phyloP scores from a whole-genome alignment of 2,113 vertebrate species.

The Microtus montanus region DNA sequence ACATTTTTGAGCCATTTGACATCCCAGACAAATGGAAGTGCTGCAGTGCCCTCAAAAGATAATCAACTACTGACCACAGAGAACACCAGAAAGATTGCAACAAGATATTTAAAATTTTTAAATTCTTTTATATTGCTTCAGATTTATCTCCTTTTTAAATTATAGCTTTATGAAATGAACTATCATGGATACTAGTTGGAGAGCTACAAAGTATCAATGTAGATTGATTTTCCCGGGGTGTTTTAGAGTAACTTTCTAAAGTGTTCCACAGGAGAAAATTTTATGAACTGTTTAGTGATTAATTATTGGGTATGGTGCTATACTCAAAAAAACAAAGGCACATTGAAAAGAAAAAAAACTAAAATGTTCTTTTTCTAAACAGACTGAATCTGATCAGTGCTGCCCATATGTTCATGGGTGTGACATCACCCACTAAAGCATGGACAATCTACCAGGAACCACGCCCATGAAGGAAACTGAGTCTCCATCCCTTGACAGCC shows the following conservation, averaged over 20 bases:
- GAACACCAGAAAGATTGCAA: neutral
- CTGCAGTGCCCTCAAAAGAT: neutral
- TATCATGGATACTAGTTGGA: neutral
- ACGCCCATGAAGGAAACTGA: neutral
- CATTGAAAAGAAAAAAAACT: neutral
- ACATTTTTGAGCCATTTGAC: neutral
- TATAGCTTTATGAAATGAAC: neutral
- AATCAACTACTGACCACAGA: neutral
- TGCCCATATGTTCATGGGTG: neutral
- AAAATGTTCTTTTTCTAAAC: neutral
- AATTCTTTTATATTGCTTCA: neutral
- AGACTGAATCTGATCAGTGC: neutral
- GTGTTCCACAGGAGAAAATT: neutral
- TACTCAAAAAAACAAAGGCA: neutral
- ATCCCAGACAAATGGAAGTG: neutral
- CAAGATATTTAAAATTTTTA: neutral
- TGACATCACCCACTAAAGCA: neutral
- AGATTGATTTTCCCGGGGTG: neutral
- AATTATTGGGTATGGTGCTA: neutral
- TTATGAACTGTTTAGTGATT: neutral
- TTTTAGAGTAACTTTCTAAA: neutral
- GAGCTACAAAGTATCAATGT: neutral
- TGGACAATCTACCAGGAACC: neutral
- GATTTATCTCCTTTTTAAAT: neutral
- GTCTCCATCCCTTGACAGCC: neutral